These are phyloP conservation scores for Danaus melanippus DNA, from an alignment of 1,140 invertebrate species.

Conservation along the genomic window DNA sequence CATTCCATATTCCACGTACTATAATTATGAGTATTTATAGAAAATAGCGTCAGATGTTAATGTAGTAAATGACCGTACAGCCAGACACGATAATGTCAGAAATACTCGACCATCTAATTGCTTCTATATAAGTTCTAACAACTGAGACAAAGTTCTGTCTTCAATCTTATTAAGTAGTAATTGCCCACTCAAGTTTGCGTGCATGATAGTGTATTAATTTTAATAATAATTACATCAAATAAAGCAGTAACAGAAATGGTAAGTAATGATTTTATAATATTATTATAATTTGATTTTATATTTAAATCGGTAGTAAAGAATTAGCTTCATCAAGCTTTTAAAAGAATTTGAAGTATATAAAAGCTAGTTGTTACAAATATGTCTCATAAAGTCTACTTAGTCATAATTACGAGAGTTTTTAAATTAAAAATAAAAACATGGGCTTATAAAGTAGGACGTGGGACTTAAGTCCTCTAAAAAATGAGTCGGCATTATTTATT, in stretches of 20 bases:
- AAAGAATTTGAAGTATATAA: too few relatives aligned
- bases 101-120: slow-evolving; percentile 7
- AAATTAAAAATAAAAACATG: slow-evolving; percentile 54
- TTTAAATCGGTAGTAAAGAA: too few relatives aligned
- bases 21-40: slow-evolving; percentile 22
- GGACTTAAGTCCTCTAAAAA: slow-evolving; percentile 63
- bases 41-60: slow-evolving; percentile 18
- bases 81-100: slow-evolving; percentile 14
- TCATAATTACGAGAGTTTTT: slow-evolving; percentile 58
- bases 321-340: too few relatives aligned
- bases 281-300: too few relatives aligned
- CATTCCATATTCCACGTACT: slow-evolving; percentile 14
- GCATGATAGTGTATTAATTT: too few relatives aligned
- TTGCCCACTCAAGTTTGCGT: too few relatives aligned
- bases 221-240: too few relatives aligned
- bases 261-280: too few relatives aligned
- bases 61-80: slow-evolving; percentile 12
- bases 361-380: too few relatives aligned
- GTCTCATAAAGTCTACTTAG: slow-evolving; percentile 32
- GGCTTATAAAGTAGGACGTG: slow-evolving; percentile 44
- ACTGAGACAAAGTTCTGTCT: too few relatives aligned
- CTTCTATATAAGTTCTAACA: background rate
- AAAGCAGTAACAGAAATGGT: too few relatives aligned
- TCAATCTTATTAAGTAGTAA: too few relatives aligned
- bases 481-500: slow-evolving; percentile 61